Conservation (phyloP, 2,888 invertebrate genomes). For the Scrobipalpa costella region DNA sequence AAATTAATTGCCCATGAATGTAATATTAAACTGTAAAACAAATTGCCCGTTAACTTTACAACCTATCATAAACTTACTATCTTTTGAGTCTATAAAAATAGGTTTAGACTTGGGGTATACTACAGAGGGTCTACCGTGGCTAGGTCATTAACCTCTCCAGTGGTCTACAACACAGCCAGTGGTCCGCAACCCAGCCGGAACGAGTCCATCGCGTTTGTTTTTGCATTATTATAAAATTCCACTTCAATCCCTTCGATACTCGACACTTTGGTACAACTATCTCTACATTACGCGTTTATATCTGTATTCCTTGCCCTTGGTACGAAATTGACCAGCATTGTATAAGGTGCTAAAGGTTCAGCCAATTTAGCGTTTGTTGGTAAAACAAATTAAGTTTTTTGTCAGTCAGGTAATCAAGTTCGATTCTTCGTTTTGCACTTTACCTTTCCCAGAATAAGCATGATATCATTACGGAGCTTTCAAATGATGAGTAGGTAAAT, state of each 20-base stretch:
- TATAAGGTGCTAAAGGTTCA: not conserved
- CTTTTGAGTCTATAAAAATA: not conserved
- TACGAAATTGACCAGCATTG: slow-evolving; percentile 25
- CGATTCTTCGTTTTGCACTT: slow-evolving; percentile 25
- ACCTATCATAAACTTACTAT: not conserved
- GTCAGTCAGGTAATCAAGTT: slow-evolving; percentile 13
- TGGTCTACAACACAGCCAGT: slow-evolving; percentile 73
- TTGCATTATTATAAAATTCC: slow-evolving; percentile 75
- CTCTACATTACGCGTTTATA: slow-evolving; percentile 39
- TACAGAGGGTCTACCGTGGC: not conserved
- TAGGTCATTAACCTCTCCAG: slow-evolving; percentile 26
- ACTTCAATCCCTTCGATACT: slow-evolving; percentile 38
- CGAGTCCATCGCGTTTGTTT: slow-evolving; percentile 70
- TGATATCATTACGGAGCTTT: slow-evolving; percentile 49
- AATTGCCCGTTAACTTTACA: not conserved
- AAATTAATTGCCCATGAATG: no score
- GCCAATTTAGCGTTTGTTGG: slow-evolving; percentile 30
- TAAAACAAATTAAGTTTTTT: slow-evolving; percentile 47
- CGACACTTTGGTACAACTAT: not conserved
- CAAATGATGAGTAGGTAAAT: slow-evolving; percentile 6
- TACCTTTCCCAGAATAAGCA: slow-evolving; percentile 42
- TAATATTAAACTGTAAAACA: no score
- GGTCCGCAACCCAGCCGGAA: slow-evolving; percentile 60
- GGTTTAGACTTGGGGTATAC: not conserved
- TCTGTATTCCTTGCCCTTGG: slow-evolving; percentile 19